phyloP scores from a whole-genome alignment of 1,140 invertebrate genomes.

The Ephestia elutella region DNA sequence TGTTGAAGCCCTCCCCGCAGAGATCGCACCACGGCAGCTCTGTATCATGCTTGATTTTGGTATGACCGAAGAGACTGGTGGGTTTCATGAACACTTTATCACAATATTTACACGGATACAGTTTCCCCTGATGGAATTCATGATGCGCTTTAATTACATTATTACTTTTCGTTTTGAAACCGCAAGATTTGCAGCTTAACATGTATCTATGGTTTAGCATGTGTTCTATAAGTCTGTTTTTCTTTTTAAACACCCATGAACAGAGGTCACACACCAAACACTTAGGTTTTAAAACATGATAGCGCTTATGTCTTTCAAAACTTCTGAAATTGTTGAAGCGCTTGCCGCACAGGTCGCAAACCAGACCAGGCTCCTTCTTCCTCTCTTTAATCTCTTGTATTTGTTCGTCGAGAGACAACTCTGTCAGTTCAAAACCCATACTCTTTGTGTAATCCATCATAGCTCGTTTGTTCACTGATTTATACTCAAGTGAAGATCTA shows the following conservation, averaged over 20 bases:
- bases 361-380: not conserved
- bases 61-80: not conserved
- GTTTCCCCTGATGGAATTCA: not conserved
- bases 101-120: not conserved
- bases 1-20: slow-evolving; percentile 32
- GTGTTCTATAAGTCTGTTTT: not conserved
- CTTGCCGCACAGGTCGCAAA: slow-evolving; percentile 29
- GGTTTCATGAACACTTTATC: not conserved
- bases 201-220: not conserved
- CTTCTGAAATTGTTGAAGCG: not conserved
- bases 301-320: not conserved
- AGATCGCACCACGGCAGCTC: not conserved
- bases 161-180: not conserved
- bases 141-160: not conserved
- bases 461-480: not conserved
- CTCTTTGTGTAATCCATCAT: not conserved
- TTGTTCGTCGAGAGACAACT: not conserved
- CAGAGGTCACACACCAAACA: not conserved
- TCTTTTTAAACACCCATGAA: not conserved
- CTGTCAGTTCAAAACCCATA: not conserved
- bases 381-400: not conserved
- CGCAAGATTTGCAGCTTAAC: not conserved
- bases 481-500: too few relatives aligned
- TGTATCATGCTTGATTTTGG: not conserved
- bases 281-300: not conserved